These are phyloP conservation scores for Anarhynchus alexandrinus DNA, from an alignment of 2,113 vertebrate genomes.

Conservation along the genomic window DNA sequence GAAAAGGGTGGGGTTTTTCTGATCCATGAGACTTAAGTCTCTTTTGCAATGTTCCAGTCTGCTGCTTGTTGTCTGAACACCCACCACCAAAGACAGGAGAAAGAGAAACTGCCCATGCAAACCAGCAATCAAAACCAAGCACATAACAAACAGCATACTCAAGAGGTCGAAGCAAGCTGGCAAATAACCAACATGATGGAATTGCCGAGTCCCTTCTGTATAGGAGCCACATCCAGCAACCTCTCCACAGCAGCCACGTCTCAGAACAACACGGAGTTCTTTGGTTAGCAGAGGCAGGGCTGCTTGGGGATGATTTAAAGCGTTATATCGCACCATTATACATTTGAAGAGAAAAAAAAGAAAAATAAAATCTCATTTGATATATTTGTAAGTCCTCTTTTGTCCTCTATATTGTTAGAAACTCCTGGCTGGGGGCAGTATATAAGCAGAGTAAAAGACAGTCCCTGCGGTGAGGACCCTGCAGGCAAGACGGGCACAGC, in stretches of 20 bases:
- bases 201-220: not conserved
- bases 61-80: not conserved
- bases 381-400: not conserved
- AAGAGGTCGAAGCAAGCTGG: not conserved
- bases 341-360: not conserved
- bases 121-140: not conserved
- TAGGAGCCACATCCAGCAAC: not conserved
- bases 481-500: not conserved
- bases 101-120: not conserved
- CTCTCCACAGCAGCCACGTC: not conserved
- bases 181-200: not conserved
- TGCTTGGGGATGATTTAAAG: not conserved
- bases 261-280: not conserved
- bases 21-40: not conserved
- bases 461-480: not conserved
- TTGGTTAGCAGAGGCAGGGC: not conserved
- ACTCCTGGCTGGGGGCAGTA: not conserved
- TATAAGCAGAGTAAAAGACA: not conserved
- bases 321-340: rapidly evolving
- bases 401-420: not conserved
- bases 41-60: not conserved
- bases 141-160: not conserved
- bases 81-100: not conserved
- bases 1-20: not conserved
- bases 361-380: not conserved